Evolutionary conservation across 2,113 vertebrate genomes (phyloP), one percentile per base, ranked within the genome.

Genomic region (Pipra filicauda): DNA sequence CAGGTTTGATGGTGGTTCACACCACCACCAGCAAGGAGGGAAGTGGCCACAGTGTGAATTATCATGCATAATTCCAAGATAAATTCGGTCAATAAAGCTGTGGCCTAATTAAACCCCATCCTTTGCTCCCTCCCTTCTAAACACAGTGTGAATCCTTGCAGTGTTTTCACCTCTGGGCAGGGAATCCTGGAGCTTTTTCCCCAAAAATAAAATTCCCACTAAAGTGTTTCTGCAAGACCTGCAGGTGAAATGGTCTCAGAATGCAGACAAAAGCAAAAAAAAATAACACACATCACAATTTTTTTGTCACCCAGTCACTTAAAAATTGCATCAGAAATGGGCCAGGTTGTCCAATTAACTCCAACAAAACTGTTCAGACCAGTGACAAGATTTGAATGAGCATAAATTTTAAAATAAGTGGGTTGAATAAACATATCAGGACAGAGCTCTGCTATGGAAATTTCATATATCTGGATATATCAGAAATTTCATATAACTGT

Each of bases 51-150:
- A 0, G 5, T 19, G 18, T 49, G 41, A 61, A n/a, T 69, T 54
- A 31, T 44, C 72, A 8, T 57, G 72, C 2, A 0, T 4, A 58
- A 89, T 77, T 91, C 83, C 69, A n/a, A 74, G 58, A 84, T 27
- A 87, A 70, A 89, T 12, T 33, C 21, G 59, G 33, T 65, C 77
- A 77, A 89, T 81, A 67, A 89, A 89, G 46, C 77, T 59, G 65
- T 67, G 48, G 61, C 51, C 70, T 87, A 64, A 93, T 81, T 93
- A 92, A 91, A 67, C 19, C 28, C 37, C 51, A 39, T 58, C 46
- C 13, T 91, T 67, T 81, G 51, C 33, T 89, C 19, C 20, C 22
- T 73, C n/a, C 27, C 20, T 64, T 92, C 54, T 88, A 10, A 1
- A 57, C 71, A 33, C 37, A 61, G 27, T 3, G 39, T 1, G 2